Evolutionary conservation across 2,113 vertebrate genomes (phyloP), one percentile per base, ranked within the genome.

Genomic region (Morone saxatilis): DNA sequence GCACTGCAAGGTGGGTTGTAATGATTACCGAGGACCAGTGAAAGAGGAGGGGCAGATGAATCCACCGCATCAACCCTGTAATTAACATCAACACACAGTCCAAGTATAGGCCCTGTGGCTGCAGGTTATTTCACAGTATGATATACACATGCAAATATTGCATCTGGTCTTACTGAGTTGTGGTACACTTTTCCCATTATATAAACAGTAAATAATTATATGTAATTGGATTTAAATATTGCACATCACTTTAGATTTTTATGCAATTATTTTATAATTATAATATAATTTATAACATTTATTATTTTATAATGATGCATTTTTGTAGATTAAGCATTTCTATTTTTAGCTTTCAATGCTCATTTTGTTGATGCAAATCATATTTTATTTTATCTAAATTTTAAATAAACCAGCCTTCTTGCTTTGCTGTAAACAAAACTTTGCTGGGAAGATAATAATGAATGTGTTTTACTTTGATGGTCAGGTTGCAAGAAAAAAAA

Each of bases 1-100:
- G 69, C 59, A 86, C 14, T 62, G 69, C 3, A 19, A 62, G 59
- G 78, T 68, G 45, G 57, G 70, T 80, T 76, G 81, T 53, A 72
- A 86, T 83, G 80, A 92, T 89, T 70, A 85, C 56, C 36, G 38
- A 19, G 41, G 7, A 41, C 31, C 25, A 43, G 20, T 8, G 1
- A 25, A 36, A 63, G 38, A 54, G 41, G 20, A 45, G 38, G 14
- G 8, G 57, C 17, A 8, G 13, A 14, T 51, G 43, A 25, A 67
- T 25, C 9, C 50, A 54, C 31, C 31, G n/a, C 9, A 5, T 22
- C 48, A 36, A 66, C 70, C 51, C n/a, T 7, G 57, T 51, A 66
- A 68, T 86, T 81, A 85, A 56, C 72, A 63, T 79, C 78, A 67
- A 50, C 48, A 80, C 54, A 56, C 36, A 22, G 43, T 25, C 14